Base-by-base conservation (phyloP, 2,797 vertebrate genomes). In the Hapalemur alaotrensis region DNA sequence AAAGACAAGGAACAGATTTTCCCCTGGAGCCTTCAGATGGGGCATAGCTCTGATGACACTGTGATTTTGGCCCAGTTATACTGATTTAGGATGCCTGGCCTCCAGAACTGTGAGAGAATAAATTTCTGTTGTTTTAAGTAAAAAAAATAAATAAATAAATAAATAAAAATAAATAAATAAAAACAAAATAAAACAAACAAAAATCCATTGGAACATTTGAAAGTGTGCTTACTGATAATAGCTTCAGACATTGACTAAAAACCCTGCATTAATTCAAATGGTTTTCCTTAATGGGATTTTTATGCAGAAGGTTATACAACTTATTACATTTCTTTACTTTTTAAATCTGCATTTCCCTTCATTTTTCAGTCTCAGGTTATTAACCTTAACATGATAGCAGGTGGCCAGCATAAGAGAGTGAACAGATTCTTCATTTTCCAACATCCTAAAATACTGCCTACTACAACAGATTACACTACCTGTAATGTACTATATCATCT, bases 381-480 rank as follows among this genome's bases (percentile, higher is more conserved):
- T 95, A 96, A 95, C 59, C 12, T 80, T 59, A 89, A 69, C 15
- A 88, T 7, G 18, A 83, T 65, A 93, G 72, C 67, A 97, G 48
- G 43, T 94, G 59, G 48, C 46, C 79, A 92, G 76, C 32, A 67
- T 50, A 88, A 93, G 43, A 89, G n/a, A 95, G 92, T 52, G 67
- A 94, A 79, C 13, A 93, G n/a, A 91, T 80, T 84, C 46, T 93
- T 88, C 38, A 73, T 91, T 94, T 78, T 63, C 72, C 54, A 38
- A 61, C 23, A 52, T 43, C 9, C 10, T 86, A 75, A 91, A n/a
- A 79, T 22, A 69, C 4, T 52, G 54, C 79, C 70, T 78, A 20
- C 20, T 30, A 12, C 18, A 48, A 67, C 30, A 35, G 52, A 63
- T 70, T 59, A 89, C 2, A 83, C 13, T n/a, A 48, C 30, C 32